Conservation (phyloP, 1,140 invertebrate genomes). For the Pogonomyrmex barbatus region DNA sequence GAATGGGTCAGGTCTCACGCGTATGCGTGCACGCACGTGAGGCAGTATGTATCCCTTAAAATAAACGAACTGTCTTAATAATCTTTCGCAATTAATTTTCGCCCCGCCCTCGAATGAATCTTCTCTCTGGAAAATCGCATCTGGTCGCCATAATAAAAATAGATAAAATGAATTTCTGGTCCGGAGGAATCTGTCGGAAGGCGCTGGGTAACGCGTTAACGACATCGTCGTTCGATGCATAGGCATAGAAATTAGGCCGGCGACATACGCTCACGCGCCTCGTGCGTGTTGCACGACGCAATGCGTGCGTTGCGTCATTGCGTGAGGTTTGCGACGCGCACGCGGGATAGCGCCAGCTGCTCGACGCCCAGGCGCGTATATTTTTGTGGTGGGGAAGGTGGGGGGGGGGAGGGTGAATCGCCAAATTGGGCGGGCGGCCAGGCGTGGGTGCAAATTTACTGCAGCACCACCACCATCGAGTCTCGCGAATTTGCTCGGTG, state of each 20-base stretch:
- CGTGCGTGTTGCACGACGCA: slow-evolving; percentile 41
- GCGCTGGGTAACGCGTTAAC: background rate
- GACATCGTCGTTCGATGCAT: slow-evolving; percentile 18
- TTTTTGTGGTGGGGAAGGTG: slow-evolving; percentile 54
- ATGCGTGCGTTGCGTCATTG: slow-evolving; percentile 61
- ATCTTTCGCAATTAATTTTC: slow-evolving; percentile 13
- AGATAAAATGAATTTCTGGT: background rate
- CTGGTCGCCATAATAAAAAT: background rate
- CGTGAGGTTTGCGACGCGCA: slow-evolving; percentile 72
- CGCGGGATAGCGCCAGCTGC: slow-evolving; percentile 78
- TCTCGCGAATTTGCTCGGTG: slow-evolving; percentile 33
- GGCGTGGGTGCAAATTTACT: slow-evolving; percentile 75
- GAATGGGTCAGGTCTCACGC: slow-evolving; percentile 52
- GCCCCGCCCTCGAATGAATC: background rate
- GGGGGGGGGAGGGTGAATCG: slow-evolving; percentile 16
- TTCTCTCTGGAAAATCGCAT: background rate
- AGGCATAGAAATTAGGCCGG: slow-evolving; percentile 16
- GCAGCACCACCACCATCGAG: slow-evolving; percentile 45
- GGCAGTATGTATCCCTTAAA: background rate
- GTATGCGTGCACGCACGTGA: slow-evolving; percentile 9
- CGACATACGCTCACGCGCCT: slow-evolving; percentile 36
- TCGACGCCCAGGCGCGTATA: slow-evolving; percentile 58
- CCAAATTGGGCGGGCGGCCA: slow-evolving; percentile 60
- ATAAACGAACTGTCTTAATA: background rate
- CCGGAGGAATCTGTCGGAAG: background rate